phyloP scores from a whole-genome alignment of 2,797 vertebrate genomes.

The Poeciliopsis paucimaculata region DNA sequence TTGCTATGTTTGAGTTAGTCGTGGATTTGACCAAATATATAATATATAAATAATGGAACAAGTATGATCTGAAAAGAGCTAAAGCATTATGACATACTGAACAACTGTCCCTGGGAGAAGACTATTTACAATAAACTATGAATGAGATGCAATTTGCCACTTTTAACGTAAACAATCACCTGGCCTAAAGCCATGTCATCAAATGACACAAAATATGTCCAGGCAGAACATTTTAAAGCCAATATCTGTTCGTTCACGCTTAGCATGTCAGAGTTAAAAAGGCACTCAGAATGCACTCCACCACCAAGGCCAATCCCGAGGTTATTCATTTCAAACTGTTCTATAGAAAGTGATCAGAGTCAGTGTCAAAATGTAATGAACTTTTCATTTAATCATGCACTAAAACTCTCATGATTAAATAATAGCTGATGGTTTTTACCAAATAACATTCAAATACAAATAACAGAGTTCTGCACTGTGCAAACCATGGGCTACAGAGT shows the following conservation, averaged over 20 bases:
- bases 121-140: slow-evolving; percentile 5
- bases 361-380: background rate
- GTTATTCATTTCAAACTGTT: background rate
- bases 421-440: background rate
- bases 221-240: slow-evolving; percentile 15
- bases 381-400: background rate
- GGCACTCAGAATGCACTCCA: background rate
- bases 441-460: background rate
- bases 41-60: background rate
- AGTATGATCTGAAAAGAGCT: background rate
- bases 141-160: background rate
- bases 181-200: slow-evolving; percentile 4
- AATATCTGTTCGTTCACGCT: background rate
- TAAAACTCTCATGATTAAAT: background rate
- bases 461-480: background rate
- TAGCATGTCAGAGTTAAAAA: slow-evolving; percentile 2
- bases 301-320: background rate
- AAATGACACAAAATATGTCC: slow-evolving; percentile 20
- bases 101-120: background rate
- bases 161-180: slow-evolving; percentile 15
- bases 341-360: background rate
- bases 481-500: background rate
- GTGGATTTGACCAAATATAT: background rate
- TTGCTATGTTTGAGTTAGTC: background rate
- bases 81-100: background rate